Percentiles rank a stretch among this genome's conserved stretches.
These are phyloP conservation scores for Bombus breviceps DNA, from an alignment of 1,140 invertebrate genomes.

Conservation along the genomic window DNA sequence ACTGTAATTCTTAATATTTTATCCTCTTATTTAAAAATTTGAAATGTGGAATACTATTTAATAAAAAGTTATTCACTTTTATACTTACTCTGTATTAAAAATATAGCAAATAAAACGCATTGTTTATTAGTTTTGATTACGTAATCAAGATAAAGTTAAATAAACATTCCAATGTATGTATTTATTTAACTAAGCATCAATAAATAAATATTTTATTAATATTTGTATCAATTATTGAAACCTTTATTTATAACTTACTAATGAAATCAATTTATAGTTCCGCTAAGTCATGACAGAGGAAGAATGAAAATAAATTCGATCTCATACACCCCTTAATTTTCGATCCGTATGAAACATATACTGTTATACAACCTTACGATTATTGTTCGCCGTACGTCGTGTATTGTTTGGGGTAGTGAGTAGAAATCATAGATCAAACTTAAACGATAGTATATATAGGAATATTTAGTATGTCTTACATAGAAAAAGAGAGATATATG, in stretches of 20 bases:
- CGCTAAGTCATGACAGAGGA: neutral
- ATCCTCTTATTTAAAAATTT: too few species aligned
- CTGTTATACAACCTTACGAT: neutral
- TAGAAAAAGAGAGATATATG: constrained; percentile 7
- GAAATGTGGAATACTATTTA: neutral
- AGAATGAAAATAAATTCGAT: neutral
- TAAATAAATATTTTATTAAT: neutral
- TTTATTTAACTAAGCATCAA: neutral
- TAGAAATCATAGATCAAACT: neutral
- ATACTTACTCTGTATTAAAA: neutral
- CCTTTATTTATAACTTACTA: neutral
- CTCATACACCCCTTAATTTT: neutral
- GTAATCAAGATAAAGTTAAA: neutral
- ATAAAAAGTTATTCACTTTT: neutral
- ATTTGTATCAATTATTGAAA: neutral
- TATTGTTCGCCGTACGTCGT: neutral
- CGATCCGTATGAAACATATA: neutral
- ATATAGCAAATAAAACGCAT: neutral
- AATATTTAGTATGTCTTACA: neutral
- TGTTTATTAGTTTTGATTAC: neutral
- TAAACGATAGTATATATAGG: neutral
- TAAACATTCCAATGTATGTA: neutral
- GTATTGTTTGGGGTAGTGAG: neutral
- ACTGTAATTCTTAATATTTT: neutral
- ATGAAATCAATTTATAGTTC: neutral